phyloP scores from a whole-genome alignment of 2,888 invertebrate species.

The Ophion slaviceki region DNA sequence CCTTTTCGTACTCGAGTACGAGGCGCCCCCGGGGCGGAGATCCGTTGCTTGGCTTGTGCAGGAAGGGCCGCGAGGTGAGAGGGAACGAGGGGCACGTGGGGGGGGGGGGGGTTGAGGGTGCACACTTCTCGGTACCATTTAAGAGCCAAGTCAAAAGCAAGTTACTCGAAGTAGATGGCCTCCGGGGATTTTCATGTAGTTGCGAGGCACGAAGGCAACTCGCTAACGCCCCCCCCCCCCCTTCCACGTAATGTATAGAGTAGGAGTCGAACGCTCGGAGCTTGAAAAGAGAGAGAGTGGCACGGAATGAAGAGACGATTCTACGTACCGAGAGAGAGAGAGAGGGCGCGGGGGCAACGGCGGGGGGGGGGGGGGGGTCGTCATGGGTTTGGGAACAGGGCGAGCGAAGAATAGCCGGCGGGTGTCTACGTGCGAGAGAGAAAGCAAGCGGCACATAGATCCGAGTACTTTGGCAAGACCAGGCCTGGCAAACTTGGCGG shows the following conservation, averaged over 20 bases:
- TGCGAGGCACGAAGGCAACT: conserved; percentile 48
- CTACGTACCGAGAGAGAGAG: conserved; percentile 9
- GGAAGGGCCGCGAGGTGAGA: not conserved
- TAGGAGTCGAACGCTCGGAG: not conserved
- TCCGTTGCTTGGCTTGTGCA: too few relatives aligned
- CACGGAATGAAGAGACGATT: conserved; percentile 27
- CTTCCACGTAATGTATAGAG: not conserved
- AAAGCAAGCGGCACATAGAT: conserved; percentile 6
- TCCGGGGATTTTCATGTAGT: conserved; percentile 37
- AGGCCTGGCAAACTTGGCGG: conserved; percentile 3
- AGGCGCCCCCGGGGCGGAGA: conserved; percentile 23
- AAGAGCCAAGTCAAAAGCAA: conserved; percentile 64
- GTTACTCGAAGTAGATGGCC: conserved; percentile 57
- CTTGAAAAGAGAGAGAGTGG: not conserved
- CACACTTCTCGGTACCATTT: conserved; percentile 57
- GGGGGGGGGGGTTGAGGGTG: not conserved
- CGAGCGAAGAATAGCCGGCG: conserved; percentile 60
- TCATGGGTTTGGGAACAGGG: conserved; percentile 45
- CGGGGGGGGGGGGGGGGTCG: not conserved
- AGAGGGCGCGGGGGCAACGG: too few relatives aligned
- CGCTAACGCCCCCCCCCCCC: not conserved
- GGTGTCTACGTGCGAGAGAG: conserved; percentile 12
- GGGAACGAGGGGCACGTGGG: not conserved
- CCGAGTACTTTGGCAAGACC: conserved; percentile 2
- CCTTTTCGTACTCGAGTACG: conserved; percentile 39